These are phyloP conservation scores for Coracopsis vasa DNA, from an alignment of 2,113 vertebrate genomes.

Conservation along the genomic window DNA sequence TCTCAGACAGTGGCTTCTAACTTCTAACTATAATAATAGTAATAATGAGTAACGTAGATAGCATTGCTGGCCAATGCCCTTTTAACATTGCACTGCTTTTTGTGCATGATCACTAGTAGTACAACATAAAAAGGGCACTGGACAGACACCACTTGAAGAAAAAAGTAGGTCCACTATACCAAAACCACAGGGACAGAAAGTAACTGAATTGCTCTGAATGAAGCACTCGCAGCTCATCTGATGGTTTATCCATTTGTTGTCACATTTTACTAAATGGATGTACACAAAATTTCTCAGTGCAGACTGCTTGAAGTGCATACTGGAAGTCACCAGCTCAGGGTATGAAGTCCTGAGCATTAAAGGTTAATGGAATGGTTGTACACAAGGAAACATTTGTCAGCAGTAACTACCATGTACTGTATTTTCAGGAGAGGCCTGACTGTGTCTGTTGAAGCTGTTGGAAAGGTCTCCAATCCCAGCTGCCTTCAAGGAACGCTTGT, in stretches of 20 bases:
- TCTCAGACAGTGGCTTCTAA: neutral
- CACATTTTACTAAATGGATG: neutral
- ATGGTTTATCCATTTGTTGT: neutral
- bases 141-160: constrained; percentile 68
- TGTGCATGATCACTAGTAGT: constrained; percentile 78
- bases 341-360: neutral
- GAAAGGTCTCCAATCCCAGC: neutral
- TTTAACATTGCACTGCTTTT: constrained; percentile 88
- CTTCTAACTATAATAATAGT: neutral
- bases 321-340: neutral
- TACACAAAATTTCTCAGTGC: neutral
- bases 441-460: neutral
- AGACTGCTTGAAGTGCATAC: neutral
- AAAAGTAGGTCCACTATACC: neutral
- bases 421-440: neutral
- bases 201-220: neutral
- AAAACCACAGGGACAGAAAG: neutral
- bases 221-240: neutral
- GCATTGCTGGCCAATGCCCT: constrained; percentile 82
- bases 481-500: neutral
- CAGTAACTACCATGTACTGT: neutral
- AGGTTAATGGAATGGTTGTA: neutral
- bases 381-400: neutral
- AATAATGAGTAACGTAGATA: neutral
- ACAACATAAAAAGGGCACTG: constrained; percentile 85